phyloP scores from a whole-genome alignment of 2,797 vertebrate species.

The Pangasius sanitwongsei region DNA sequence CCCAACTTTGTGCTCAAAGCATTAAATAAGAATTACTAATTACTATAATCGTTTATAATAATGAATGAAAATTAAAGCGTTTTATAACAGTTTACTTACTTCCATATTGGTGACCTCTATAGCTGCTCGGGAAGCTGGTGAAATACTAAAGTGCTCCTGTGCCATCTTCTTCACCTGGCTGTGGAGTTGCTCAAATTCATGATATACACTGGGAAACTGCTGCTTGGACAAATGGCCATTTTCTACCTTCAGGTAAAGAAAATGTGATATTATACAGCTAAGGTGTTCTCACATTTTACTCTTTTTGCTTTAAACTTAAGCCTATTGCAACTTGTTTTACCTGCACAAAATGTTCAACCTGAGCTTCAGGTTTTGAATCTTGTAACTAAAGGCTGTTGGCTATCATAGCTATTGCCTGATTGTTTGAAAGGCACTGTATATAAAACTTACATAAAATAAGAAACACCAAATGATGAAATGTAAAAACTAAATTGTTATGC shows the following conservation, averaged over 20 bases:
- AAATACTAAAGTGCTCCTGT: conserved; percentile 82
- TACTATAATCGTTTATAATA: neutral
- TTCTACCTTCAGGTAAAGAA: conserved; percentile 77
- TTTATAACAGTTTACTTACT: conserved; percentile 69
- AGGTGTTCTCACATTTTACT: neutral
- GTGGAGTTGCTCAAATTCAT: conserved; percentile 91
- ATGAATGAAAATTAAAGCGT: neutral
- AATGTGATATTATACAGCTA: neutral
- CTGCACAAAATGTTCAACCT: neutral
- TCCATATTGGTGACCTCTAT: conserved; percentile 84
- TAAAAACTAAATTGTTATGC: neutral
- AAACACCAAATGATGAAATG: neutral
- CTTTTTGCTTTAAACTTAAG: neutral
- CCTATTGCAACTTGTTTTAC: neutral
- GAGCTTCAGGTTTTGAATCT: neutral
- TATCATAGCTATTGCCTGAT: neutral
- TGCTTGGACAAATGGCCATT: conserved; percentile 73
- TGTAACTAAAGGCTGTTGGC: neutral
- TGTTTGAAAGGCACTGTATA: neutral
- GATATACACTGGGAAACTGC: conserved; percentile 87
- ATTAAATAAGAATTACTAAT: neutral
- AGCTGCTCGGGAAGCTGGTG: conserved; percentile 68
- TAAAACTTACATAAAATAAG: neutral
- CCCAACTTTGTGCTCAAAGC: neutral
- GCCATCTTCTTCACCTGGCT: conserved; percentile 84